Percentiles rank a stretch among this genome's conserved stretches.
Conservation (phyloP, 1,140 invertebrate genomes). For the Papilio xuthus region DNA sequence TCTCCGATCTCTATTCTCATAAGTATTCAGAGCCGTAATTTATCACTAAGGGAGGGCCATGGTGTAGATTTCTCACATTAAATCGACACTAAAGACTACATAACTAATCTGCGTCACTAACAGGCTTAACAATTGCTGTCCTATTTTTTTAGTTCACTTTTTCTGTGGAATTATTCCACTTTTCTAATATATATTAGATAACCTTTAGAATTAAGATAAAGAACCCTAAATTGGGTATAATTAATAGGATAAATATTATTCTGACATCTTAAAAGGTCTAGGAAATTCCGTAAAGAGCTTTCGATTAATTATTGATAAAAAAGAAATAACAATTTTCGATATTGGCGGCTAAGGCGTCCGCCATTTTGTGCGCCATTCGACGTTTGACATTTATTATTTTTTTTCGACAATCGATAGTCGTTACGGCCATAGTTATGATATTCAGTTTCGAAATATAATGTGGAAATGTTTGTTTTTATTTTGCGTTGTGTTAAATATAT, state of each 20-base stretch:
- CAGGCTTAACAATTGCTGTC: neutral
- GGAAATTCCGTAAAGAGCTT: constrained; percentile 16
- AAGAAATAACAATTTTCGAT: constrained; percentile 13
- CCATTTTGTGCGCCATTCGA: constrained; percentile 31
- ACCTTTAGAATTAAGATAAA: constrained; percentile 28
- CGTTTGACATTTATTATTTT: constrained; percentile 5
- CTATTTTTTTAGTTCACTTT: neutral
- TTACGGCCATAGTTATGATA: neutral
- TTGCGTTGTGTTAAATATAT: neutral
- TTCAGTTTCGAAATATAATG: constrained; percentile 21
- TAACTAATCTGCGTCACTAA: neutral
- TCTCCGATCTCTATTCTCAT: neutral
- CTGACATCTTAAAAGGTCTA: constrained; percentile 37
- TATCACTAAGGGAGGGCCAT: no score
- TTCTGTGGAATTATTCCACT: neutral
- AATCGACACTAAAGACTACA: neutral
- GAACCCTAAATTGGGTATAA: constrained; percentile 14
- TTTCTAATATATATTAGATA: constrained; percentile 24
- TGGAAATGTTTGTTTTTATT: constrained; percentile 22
- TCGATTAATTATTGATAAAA: constrained; percentile 37
- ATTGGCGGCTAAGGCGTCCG: neutral
- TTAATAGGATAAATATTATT: constrained; percentile 25
- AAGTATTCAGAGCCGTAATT: no score
- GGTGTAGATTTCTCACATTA: neutral
- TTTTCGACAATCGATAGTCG: neutral